Conservation (phyloP, 2,888 invertebrate genomes). For the Seladonia tumulorum region DNA sequence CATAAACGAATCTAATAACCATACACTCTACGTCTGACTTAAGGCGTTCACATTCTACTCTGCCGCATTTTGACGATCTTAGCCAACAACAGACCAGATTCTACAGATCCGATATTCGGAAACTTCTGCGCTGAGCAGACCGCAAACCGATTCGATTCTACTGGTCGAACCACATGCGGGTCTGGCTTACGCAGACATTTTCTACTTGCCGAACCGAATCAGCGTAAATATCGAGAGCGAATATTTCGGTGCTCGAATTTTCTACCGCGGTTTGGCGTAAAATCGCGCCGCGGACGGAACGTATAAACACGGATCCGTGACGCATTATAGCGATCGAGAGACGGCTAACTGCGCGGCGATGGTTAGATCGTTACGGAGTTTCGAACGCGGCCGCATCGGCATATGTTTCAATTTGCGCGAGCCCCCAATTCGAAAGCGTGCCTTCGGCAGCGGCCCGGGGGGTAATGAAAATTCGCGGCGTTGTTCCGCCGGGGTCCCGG, state of each 20-base stretch:
- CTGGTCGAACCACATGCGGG: background rate
- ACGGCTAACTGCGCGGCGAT: background rate
- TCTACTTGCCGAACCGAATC: background rate
- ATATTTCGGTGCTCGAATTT: background rate
- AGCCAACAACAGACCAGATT: background rate
- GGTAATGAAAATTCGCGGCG: slow-evolving; percentile 10
- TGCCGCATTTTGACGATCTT: background rate
- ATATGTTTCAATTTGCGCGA: slow-evolving; percentile 16
- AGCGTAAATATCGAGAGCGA: background rate
- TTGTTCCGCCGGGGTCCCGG: background rate
- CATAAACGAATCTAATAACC: background rate
- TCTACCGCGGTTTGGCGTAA: background rate
- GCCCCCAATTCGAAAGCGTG: background rate
- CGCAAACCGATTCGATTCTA: background rate
- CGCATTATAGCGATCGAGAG: background rate
- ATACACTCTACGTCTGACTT: background rate
- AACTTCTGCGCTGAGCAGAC: background rate
- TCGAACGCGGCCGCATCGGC: background rate
- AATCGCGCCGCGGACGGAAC: background rate
- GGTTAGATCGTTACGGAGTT: background rate
- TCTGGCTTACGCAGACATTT: background rate
- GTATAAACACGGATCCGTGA: background rate
- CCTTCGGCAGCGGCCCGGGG: background rate
- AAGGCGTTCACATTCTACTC: background rate
- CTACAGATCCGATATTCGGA: background rate